phyloP scores from a whole-genome alignment of 2,113 vertebrate species.

The Scolopax mira region DNA sequence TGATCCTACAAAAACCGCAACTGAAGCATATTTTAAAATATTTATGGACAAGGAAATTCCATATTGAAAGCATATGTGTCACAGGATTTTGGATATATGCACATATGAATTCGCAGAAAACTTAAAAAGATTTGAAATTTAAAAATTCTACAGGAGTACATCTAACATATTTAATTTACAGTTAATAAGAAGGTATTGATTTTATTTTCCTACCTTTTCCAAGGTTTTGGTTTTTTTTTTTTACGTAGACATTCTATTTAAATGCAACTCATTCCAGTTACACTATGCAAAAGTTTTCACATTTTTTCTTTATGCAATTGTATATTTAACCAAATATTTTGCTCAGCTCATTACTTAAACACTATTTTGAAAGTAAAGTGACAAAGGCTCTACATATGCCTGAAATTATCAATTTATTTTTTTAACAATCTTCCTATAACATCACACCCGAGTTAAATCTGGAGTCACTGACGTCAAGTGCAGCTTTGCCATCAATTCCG shows the following conservation, averaged over 20 bases:
- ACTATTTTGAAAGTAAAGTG: not conserved
- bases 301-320: not conserved
- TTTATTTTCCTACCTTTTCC: not conserved
- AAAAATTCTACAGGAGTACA: not conserved
- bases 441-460: not conserved
- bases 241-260: fast-evolving
- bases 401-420: not conserved
- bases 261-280: not conserved
- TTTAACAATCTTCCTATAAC: not conserved
- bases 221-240: not conserved
- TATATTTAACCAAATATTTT: not conserved
- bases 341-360: not conserved
- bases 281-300: not conserved
- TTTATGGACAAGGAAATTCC: not conserved
- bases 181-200: not conserved
- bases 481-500: not conserved
- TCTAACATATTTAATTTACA: not conserved
- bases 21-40: not conserved
- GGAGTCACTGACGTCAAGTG: not conserved
- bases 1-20: not conserved
- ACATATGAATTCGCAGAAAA: not conserved
- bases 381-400: not conserved
- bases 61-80: not conserved
- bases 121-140: not conserved
- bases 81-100: not conserved